These are phyloP conservation scores for Chironomus tentans DNA, from an alignment of 2,888 invertebrate genomes.

Conservation along the genomic window DNA sequence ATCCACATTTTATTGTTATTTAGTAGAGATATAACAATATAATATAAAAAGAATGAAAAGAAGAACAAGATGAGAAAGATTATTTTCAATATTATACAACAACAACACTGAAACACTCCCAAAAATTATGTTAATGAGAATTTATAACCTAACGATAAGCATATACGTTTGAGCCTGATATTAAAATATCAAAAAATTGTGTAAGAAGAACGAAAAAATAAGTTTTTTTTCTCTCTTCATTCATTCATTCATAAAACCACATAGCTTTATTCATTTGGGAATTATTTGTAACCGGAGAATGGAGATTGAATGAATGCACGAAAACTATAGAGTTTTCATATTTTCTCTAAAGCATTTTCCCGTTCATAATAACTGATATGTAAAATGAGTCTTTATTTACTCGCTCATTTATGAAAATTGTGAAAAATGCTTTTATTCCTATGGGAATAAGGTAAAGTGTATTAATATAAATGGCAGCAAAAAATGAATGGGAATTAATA, in stretches of 20 bases:
- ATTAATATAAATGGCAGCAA: neutral
- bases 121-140: conserved; percentile 27
- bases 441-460: neutral
- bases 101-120: neutral
- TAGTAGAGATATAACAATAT: neutral
- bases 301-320: neutral
- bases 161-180: conserved; percentile 6
- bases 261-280: conserved; percentile 14
- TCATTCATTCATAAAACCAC: too few species aligned
- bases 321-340: neutral
- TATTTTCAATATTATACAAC: neutral
- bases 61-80: neutral
- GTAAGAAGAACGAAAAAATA: neutral
- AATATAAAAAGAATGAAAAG: neutral
- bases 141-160: neutral
- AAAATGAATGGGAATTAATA: neutral
- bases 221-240: neutral
- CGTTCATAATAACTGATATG: neutral
- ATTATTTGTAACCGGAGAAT: conserved; percentile 25
- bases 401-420: neutral
- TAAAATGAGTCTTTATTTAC: conserved; percentile 8
- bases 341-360: too few species aligned
- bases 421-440: neutral
- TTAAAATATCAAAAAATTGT: conserved; percentile 23
- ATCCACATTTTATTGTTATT: neutral